Base-by-base conservation (phyloP, 2,888 invertebrate species). In the Ornithoptera priamus region DNA sequence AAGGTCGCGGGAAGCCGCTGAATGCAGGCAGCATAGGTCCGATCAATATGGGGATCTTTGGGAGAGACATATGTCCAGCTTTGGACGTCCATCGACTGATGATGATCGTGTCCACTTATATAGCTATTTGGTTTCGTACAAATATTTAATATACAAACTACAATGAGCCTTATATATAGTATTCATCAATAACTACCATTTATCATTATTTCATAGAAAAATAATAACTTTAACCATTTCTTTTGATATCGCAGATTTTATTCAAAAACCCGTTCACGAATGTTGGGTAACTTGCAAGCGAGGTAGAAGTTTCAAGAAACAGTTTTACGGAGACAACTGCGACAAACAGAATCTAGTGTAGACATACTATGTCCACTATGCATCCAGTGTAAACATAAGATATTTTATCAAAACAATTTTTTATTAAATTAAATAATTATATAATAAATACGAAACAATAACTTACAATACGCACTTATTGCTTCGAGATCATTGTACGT, bases 201-300 rank as follows among this genome's bases (percentile, higher is more conserved):
- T 15, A 53, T 53, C n/a, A 53, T 53, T n/a, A 53, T 4, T 53
- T 53, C 53, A n/a, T 53, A 53, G 0, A 18, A 53, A n/a, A n/a
- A n/a, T n/a, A n/a, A n/a, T 12, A 2, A 8, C 7, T 53, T 53
- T 53, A 53, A 53, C 18, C 53, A 6, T 0, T 12, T 53, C n/a
- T n/a, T 53, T n/a, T 53, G n/a, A 18, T 12, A n/a, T n/a, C 18
- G 0, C 53, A 58, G 57, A 58, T 58, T 58, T 85, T 69, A 75
- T 84, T 5, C 91, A 90, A 75, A 92, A 88, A 75, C 90, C 91
- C 1, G 80, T 79, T 0, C 87, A 92, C 69, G 91, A 92, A 74
- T 92, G 91, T 69, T 92, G 91, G 91, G 91, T 92, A 57, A 92
- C 92, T 0, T 92, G 92, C 77, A 92, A 91, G 73, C 80, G 92